phyloP scores from a whole-genome alignment of 2,797 vertebrate species.

The Danio kyathit region DNA sequence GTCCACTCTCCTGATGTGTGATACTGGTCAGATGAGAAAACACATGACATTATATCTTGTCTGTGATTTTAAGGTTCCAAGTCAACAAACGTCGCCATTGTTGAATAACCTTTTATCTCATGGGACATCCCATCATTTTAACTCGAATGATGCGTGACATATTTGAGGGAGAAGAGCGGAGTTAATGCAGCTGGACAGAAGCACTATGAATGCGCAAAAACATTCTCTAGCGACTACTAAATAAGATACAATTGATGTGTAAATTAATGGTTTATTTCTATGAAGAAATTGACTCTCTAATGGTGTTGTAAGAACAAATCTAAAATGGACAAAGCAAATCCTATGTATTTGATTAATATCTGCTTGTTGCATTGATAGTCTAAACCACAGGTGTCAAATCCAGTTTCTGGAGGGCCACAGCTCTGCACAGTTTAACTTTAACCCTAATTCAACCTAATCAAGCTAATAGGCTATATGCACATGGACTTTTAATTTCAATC shows the following conservation, averaged over 20 bases:
- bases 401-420: too few species aligned
- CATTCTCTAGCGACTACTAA: neutral
- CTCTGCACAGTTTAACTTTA: too few species aligned
- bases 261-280: too few species aligned
- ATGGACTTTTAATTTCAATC: too few species aligned
- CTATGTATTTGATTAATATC: too few species aligned
- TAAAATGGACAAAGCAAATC: too few species aligned
- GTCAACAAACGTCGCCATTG: neutral
- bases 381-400: too few species aligned
- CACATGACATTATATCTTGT: constrained; percentile 1
- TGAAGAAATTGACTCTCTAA: too few species aligned
- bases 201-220: neutral
- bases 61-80: neutral
- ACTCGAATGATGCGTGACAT: neutral
- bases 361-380: too few species aligned
- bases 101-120: neutral
- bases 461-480: too few species aligned
- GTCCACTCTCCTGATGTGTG: neutral
- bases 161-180: neutral
- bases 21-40: neutral
- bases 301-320: too few species aligned
- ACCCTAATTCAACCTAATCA: too few species aligned
- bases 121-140: neutral
- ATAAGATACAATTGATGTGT: neutral
- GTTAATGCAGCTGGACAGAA: neutral